Base-by-base conservation (phyloP, 2,797 vertebrate genomes). In the Etheostoma perlongum region DNA sequence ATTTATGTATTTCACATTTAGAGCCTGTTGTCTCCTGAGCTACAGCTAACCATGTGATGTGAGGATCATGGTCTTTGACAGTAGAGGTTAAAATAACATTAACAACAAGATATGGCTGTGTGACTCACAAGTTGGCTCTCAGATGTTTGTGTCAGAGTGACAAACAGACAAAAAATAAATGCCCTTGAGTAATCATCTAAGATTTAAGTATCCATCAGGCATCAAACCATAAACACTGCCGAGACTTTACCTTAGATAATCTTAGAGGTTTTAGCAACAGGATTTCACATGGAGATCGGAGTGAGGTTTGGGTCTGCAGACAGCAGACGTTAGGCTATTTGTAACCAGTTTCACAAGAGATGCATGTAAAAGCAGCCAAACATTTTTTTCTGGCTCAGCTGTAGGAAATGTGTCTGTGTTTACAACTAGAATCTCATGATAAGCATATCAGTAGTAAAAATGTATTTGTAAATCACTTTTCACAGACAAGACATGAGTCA, bases 41-140 rank as follows among this genome's bases (percentile, higher is more conserved):
- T 54, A 14, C 42, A 66, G 25, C 55, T 49, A 21, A 46, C 60
- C 36, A 40, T 40, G 36, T 42, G 12, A 19, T 10, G 18, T 63
- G 58, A 73, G 7, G 70, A 23, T 63, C 40, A 36, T 21, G 9
- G 44, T n/a, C 16, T 46, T 30, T 63, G 40, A 61, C 52, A 67
- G 6, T 30, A 60, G 14, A 16, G 18, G 19, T 59, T 63, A 46
- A 75, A 53, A 69, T 54, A 52, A 59, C 53, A 59, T 18, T 10
- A 30, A 48, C 48, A 51, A 58, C 4, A 47, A 67, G 0, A 52
- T 42, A 16, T n/a, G 18, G 11, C 54, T 42, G 44, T 40, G 5
- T 40, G 30, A 52, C 23, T 49, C 14, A 27, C 13, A 12, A n/a
- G 36, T 13, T 27, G n/a, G 21, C 53, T 61, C 18, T 18, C 11